A percentile compares a stretch with the other conserved stretches of the same genome.
phyloP scores from a whole-genome alignment of 1,140 invertebrate genomes.

The Diprion similis region DNA sequence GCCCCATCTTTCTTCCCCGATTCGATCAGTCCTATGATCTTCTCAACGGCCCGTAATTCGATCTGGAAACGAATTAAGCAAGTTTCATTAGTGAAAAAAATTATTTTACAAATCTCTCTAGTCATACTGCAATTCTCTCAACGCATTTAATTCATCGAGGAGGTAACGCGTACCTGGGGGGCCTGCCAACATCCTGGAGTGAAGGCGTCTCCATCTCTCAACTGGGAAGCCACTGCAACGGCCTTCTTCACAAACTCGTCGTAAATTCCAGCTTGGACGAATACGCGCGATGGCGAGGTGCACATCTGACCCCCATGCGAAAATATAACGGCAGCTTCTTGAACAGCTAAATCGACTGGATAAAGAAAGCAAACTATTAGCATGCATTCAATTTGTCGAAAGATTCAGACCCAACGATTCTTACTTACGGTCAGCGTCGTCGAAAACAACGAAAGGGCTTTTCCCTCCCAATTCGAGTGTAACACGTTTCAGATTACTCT shows the following conservation, averaged over 20 bases:
- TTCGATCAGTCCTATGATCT: constrained; percentile 78
- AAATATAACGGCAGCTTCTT: constrained; percentile 68
- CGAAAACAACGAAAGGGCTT: constrained; percentile 84
- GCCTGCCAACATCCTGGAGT: constrained; percentile 74
- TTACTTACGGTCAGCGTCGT: constrained; percentile 74
- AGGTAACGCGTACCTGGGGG: constrained; percentile 84
- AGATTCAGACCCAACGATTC: constrained; percentile 5
- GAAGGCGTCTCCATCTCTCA: constrained; percentile 85
- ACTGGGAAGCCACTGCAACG: constrained; percentile 69
- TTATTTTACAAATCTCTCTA: constrained; percentile 49
- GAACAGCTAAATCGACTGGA: constrained; percentile 69
- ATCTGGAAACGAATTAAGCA: constrained; percentile 60
- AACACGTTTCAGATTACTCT: constrained; percentile 74
- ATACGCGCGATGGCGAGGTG: constrained; percentile 89
- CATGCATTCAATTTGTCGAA: neutral
- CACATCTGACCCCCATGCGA: constrained; percentile 86
- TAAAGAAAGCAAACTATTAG: constrained; percentile 16
- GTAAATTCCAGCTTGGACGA: constrained; percentile 87
- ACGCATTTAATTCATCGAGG: constrained; percentile 23
- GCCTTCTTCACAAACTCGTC: constrained; percentile 85
- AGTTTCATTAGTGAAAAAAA: constrained; percentile 66
- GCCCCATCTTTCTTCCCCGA: constrained; percentile 85
- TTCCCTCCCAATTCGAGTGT: constrained; percentile 92
- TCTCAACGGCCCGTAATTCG: constrained; percentile 75
- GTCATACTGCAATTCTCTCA: neutral